Evolutionary conservation across 2,888 invertebrate genomes (phyloP), one percentile per base, ranked within the genome.

Genomic region (Lasioglossum lativentre): DNA sequence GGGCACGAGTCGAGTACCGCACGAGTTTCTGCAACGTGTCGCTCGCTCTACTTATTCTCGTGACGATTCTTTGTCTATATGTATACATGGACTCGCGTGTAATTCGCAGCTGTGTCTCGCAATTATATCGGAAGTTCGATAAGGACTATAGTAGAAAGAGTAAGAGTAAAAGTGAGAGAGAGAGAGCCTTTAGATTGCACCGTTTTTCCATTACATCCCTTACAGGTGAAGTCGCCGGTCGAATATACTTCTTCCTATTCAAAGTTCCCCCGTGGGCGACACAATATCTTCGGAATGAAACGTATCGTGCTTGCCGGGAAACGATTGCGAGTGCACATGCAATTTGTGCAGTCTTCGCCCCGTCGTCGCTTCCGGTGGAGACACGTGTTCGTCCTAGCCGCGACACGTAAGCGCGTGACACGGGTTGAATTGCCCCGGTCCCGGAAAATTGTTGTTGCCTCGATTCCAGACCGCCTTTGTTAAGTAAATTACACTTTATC

Each of bases 381-480:
- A 76, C 83, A 79, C 85, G 83, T 79, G 83, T 83, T 77, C 85
- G 56, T 63, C 82, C 78, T 63, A 59, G 30, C 34, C 71, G 42
- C 59, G 70, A 66, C 82, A 52, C 70, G 63, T 63, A 56, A 42
- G 34, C 59, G 14, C 40, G 6, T 42, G 42, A 76, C 82, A 75
- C 70, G 70, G 27, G 74, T 47, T 30, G 68, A 68, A 78, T 71
- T 34, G 40, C n/a, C 40, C 45, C 70, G 47, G 4, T 70, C 27
- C 16, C 30, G 75, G 74, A 56, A 83, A 75, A 85, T 85, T 75
- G 75, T 75, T 78, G 74, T 75, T 34, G 34, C 27, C 63, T 34
- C 23, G 56, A 45, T 74, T 34, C 45, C 59, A 27, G 70, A 34
- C 56, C 74, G 40, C 23, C 82, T 68, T 63, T 47, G 68, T 34